Evolutionary conservation across 2,797 vertebrate species (phyloP).

Genomic region (Pitangus sulphuratus): DNA sequence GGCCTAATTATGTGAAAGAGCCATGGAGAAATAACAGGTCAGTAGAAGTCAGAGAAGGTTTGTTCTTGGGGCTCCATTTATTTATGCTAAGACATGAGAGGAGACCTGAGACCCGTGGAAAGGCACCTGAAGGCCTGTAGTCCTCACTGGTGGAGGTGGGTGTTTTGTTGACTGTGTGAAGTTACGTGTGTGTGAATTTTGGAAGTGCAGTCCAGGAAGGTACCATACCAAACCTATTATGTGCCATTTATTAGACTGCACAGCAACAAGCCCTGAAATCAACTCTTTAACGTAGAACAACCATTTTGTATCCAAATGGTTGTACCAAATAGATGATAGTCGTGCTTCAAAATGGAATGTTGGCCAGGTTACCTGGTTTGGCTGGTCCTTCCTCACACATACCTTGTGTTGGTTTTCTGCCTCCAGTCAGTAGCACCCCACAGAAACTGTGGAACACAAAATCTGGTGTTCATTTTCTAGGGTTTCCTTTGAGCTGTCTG

Average conservation of each 20-base stretch:
- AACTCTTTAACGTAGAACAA: fast-evolving
- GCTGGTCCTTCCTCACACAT: neutral
- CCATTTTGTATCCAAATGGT: neutral
- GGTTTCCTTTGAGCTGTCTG: neutral
- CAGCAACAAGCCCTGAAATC: neutral
- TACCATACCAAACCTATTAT: neutral
- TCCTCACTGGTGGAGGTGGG: neutral
- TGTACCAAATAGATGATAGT: neutral
- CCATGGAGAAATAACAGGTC: neutral
- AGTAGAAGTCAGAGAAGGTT: neutral
- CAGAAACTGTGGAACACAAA: neutral
- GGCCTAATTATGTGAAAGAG: neutral
- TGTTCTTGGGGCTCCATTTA: neutral
- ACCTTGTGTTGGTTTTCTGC: neutral
- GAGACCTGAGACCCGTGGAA: neutral
- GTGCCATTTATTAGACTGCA: neutral
- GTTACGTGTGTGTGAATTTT: neutral
- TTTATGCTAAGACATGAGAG: neutral
- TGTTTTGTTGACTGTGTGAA: neutral
- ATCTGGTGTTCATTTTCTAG: neutral
- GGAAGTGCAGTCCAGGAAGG: neutral
- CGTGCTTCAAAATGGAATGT: neutral
- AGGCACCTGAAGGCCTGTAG: neutral
- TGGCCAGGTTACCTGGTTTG: neutral
- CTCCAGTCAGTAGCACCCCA: neutral